Percentiles rank a stretch among this genome's conserved stretches.
These are phyloP conservation scores for Alfaro cultratus DNA, from an alignment of 2,797 vertebrate genomes.

Conservation along the genomic window DNA sequence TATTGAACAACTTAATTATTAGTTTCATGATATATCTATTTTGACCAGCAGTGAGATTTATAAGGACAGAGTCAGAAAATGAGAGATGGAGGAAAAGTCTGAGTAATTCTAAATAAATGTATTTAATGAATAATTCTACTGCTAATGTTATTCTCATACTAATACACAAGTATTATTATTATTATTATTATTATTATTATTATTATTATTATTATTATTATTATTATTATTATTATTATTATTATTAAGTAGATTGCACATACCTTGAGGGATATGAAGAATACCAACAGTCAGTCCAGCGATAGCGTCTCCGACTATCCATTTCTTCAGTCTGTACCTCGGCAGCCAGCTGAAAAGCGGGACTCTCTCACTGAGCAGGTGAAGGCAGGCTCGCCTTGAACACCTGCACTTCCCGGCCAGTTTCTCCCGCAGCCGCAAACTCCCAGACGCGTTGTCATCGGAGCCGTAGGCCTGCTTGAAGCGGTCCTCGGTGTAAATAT, in stretches of 20 bases:
- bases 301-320: conserved; percentile 88
- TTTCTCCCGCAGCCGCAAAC: conserved; percentile 68
- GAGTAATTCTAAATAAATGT: not conserved
- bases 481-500: conserved; percentile 86
- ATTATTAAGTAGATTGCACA: conserved; percentile 32
- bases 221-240: not conserved
- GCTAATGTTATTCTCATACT: not conserved
- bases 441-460: conserved; percentile 57
- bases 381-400: conserved; percentile 76
- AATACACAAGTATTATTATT: not conserved
- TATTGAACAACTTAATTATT: not conserved
- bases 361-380: conserved; percentile 81
- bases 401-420: conserved; percentile 77
- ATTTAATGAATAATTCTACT: not conserved
- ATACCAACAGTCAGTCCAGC: conserved; percentile 91
- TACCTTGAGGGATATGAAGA: conserved; percentile 93
- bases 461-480: conserved; percentile 84
- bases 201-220: not conserved
- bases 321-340: conserved; percentile 85
- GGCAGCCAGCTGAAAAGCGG: conserved; percentile 89
- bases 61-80: not conserved
- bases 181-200: not conserved
- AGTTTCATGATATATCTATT: not conserved
- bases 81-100: not conserved
- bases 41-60: not conserved